Base-by-base conservation (phyloP, 2,888 invertebrate genomes). In the Leuctra nigra region DNA sequence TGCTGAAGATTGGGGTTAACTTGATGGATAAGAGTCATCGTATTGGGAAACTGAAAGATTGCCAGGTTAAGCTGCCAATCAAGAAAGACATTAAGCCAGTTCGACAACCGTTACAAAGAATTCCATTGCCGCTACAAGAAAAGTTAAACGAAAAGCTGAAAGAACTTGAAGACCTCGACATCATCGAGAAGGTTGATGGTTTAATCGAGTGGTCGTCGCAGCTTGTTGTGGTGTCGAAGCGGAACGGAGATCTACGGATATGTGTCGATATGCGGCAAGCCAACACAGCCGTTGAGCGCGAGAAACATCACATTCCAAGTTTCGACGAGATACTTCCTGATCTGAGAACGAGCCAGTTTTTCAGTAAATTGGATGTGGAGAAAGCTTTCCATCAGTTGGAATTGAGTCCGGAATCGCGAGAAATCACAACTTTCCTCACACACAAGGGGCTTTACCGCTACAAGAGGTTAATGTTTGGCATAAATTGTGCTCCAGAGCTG, bases 401-500 rank as follows among this genome's bases (percentile, higher is more conserved):
- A 56, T 60, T 72, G 14, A 54, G 64, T 18, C 60, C 62, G 33
- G 61, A 66, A 9, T 69, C 68, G 0, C 58, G 67, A 56, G 59
- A 60, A 14, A 65, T 71, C 7, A 71, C 71, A 41, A 70, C 69
- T 2, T 72, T 72, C 57, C 66, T 67, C 3, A 69, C 70, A 2
- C 63, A 63, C 20, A 62, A 61, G 35, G 71, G 70, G 0, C 48
- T 72, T 6, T 70, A 57, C 55, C 57, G 68, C 24, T 74, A 69
- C 57, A 73, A 72, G 61, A 44, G 71, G 13, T 25, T 71, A 7
- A 68, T 69, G 66, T 71, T 71, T 57, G 70, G 70, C 0, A 67
- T 73, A 11, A 64, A 64, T 1, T 70, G 70, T 50, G 75, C 75
- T 4, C 69, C 71, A 0, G 74, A 73, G 63, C 62, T 71, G 2